Conservation (phyloP, 2,888 invertebrate genomes). For the Phorcus lineatus region DNA sequence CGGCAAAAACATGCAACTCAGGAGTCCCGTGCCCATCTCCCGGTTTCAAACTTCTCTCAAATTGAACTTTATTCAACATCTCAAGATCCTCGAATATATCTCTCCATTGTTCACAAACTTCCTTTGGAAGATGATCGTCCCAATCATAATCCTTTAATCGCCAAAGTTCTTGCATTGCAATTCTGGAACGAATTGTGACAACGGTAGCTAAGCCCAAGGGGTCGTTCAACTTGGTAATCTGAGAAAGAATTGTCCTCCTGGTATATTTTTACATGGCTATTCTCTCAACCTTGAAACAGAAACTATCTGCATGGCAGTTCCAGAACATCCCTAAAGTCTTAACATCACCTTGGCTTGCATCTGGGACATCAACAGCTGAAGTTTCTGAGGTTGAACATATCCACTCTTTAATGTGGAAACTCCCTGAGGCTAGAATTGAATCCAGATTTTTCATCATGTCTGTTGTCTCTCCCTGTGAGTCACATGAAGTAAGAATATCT, state of each 20-base stretch:
- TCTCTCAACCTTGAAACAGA: background rate
- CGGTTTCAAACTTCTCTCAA: slow-evolving; percentile 5
- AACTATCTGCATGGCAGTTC: background rate
- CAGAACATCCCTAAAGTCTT: slow-evolving; percentile 17
- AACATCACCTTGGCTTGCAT: background rate
- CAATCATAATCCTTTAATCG: background rate
- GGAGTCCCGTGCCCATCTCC: background rate
- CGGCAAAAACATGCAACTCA: background rate
- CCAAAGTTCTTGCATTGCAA: slow-evolving; percentile 24
- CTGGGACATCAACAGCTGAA: background rate
- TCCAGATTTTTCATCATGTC: slow-evolving; percentile 16
- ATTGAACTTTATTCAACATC: background rate
- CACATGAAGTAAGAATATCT: slow-evolving; percentile 32
- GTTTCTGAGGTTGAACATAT: background rate
- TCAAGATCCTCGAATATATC: slow-evolving; percentile 11
- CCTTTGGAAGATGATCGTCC: slow-evolving; percentile 14
- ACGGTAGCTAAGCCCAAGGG: background rate
- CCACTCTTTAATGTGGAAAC: slow-evolving; percentile 29
- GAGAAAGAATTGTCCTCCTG: background rate
- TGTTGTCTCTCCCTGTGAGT: background rate
- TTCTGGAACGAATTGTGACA: slow-evolving; percentile 4
- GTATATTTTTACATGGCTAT: background rate
- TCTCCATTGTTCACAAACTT: slow-evolving; percentile 7
- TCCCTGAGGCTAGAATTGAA: slow-evolving; percentile 3
- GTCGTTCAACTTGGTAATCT: slow-evolving; percentile 6